Percentiles rank a stretch among this genome's conserved stretches.
These are phyloP conservation scores for Lichenostomus cassidix DNA, from an alignment of 2,113 vertebrate species.

Conservation along the genomic window DNA sequence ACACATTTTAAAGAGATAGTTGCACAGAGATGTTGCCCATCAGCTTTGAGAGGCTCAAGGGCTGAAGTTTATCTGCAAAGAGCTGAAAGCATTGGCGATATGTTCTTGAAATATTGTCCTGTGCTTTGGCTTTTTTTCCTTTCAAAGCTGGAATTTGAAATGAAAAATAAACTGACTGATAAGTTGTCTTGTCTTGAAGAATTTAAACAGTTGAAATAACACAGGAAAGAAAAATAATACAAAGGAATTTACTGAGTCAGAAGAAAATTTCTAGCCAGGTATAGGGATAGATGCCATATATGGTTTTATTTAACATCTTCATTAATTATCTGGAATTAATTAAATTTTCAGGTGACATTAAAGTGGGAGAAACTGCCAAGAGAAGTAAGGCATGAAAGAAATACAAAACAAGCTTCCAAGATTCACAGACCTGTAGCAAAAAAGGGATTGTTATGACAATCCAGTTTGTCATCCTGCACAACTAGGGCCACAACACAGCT, in stretches of 20 bases:
- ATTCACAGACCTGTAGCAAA: neutral
- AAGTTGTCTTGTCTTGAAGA: neutral
- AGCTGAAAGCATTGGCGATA: neutral
- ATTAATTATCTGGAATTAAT: conserved; percentile 54
- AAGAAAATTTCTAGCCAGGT: conserved; percentile 9
- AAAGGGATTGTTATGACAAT: neutral
- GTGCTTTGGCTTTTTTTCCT: neutral
- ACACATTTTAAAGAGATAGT: neutral
- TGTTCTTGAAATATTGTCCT: neutral
- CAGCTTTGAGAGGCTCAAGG: neutral
- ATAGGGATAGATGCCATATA: conserved; percentile 10
- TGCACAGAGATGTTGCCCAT: neutral
- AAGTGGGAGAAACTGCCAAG: conserved; percentile 4
- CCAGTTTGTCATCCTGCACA: neutral
- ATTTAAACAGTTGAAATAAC: neutral
- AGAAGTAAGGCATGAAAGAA: conserved; percentile 43
- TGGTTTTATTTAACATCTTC: conserved; percentile 41
- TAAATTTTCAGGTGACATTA: conserved; percentile 47
- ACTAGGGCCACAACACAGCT: neutral
- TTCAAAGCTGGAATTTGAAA: neutral
- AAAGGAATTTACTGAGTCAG: neutral
- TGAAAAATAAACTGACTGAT: conserved; percentile 15
- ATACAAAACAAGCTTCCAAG: conserved; percentile 2
- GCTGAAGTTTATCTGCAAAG: neutral
- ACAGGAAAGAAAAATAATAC: neutral